phyloP scores from a whole-genome alignment of 2,797 vertebrate genomes.

The Pelochelys cantorii region DNA sequence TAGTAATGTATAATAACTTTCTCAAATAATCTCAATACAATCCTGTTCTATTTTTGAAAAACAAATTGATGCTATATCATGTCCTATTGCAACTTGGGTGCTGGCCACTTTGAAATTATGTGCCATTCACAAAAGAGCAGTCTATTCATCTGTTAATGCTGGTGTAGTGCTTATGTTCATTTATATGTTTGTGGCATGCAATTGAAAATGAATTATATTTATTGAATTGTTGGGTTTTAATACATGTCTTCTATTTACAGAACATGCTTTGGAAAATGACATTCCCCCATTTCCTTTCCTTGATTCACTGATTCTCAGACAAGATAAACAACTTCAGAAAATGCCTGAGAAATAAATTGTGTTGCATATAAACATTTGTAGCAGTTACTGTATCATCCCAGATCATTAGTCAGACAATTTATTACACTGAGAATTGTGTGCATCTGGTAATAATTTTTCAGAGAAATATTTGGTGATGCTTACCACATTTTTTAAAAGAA shows the following conservation, averaged over 20 bases:
- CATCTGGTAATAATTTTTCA: not conserved
- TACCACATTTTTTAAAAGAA: not conserved
- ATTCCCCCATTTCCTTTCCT: not conserved
- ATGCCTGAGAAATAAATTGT: conserved; percentile 31
- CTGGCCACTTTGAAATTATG: not conserved
- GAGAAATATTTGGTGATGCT: not conserved
- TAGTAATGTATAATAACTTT: not conserved
- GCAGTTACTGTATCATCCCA: not conserved
- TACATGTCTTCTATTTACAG: not conserved
- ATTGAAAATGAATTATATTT: not conserved
- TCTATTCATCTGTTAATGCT: not conserved
- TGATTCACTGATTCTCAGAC: conserved; percentile 2
- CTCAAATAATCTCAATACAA: not conserved
- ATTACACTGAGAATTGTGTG: not conserved
- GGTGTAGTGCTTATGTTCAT: not conserved
- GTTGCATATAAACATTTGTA: conserved; percentile 11
- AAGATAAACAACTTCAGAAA: conserved; percentile 42
- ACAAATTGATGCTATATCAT: not conserved
- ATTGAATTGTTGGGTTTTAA: conserved; percentile 3
- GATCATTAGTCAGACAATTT: not conserved
- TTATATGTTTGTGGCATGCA: not conserved
- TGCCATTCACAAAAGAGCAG: not conserved
- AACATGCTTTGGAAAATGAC: conserved; percentile 19
- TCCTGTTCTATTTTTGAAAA: not conserved
- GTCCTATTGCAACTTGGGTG: not conserved